Evolutionary conservation across 2,888 invertebrate species (phyloP).

Genomic region (Uloborus plumipes): DNA sequence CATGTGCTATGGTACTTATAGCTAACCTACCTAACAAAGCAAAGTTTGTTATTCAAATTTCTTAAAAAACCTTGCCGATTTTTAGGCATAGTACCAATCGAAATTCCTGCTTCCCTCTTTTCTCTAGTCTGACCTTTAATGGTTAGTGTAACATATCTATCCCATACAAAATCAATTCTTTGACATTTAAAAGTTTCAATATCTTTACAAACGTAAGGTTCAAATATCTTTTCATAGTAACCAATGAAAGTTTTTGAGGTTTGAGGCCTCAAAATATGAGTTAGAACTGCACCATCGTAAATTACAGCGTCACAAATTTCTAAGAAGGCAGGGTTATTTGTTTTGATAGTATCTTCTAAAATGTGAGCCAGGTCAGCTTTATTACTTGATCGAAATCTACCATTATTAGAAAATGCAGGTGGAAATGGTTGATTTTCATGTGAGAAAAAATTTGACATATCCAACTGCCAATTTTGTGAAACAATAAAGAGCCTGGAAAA

Average conservation of each 20-base stretch:
- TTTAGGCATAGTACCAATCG: neutral
- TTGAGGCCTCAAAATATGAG: neutral
- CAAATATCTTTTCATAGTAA: conserved; percentile 7
- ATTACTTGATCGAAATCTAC: too few relatives aligned
- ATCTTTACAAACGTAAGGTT: conserved; percentile 12
- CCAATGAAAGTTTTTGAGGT: neutral
- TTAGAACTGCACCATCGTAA: neutral
- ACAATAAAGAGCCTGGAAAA: conserved; percentile 13
- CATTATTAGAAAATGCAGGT: conserved; percentile 9
- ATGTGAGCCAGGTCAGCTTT: conserved; percentile 5
- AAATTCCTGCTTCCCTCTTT: conserved; percentile 9
- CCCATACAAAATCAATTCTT: conserved; percentile 8
- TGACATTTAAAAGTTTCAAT: neutral
- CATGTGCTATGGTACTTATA: neutral
- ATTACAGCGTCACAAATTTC: neutral
- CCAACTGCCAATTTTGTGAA: conserved; percentile 6
- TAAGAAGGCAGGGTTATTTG: neutral
- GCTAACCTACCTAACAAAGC: too few relatives aligned
- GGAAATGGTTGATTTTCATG: conserved; percentile 17
- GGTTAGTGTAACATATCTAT: conserved; percentile 1
- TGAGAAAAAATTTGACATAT: neutral
- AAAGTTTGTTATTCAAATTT: conserved; percentile 3
- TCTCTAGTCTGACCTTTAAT: conserved; percentile 20
- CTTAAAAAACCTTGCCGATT: neutral
- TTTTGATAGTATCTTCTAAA: neutral